Conservation (phyloP, 2,113 vertebrate genomes). For the Chinchilla lanigera region DNA sequence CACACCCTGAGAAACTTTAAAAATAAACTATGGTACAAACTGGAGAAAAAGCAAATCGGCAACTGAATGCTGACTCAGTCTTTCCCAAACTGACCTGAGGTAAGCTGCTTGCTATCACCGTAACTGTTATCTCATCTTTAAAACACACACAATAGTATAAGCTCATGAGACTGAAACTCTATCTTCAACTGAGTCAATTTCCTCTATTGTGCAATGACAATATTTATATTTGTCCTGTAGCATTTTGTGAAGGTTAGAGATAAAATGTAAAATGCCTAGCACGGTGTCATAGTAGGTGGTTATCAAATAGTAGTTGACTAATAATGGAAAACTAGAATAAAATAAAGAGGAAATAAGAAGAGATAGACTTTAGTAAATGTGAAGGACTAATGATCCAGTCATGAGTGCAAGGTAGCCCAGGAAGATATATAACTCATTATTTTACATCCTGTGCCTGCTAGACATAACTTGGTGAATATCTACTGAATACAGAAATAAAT, state of each 20-base stretch:
- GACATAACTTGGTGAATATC: neutral
- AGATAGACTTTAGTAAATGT: constrained; percentile 40
- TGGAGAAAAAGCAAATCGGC: neutral
- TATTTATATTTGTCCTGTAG: constrained; percentile 27
- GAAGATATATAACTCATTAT: neutral
- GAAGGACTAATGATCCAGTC: neutral
- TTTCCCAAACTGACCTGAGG: constrained; percentile 27
- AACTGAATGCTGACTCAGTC: constrained; percentile 28
- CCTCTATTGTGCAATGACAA: constrained; percentile 11
- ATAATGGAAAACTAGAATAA: constrained; percentile 14
- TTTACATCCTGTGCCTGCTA: neutral
- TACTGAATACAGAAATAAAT: constrained; percentile 21
- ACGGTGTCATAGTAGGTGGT: neutral
- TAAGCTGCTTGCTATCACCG: neutral
- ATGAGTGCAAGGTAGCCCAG: neutral
- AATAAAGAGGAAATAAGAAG: neutral
- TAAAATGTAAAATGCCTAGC: constrained; percentile 33
- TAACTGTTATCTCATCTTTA: constrained; percentile 19
- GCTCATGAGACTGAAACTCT: constrained; percentile 34
- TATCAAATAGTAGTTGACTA: constrained; percentile 1
- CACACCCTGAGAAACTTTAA: neutral
- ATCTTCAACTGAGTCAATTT: constrained; percentile 37
- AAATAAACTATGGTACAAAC: neutral
- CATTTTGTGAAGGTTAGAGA: neutral
- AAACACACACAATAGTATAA: neutral